phyloP scores from a whole-genome alignment of 2,113 vertebrate species.

The Rhipidura dahli region DNA sequence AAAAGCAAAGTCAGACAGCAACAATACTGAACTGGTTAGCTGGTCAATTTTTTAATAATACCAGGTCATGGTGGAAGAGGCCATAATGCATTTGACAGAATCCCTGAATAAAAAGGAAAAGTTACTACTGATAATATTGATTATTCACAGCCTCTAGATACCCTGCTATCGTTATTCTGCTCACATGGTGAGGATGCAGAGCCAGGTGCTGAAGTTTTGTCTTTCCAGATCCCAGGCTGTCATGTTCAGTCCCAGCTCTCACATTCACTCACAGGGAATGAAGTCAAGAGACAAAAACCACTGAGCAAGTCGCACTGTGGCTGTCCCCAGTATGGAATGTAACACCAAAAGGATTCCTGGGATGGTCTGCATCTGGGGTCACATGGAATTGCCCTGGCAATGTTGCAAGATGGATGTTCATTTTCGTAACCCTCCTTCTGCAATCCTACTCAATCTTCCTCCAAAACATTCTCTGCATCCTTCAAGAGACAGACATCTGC shows the following conservation, averaged over 20 bases:
- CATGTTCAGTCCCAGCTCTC: not conserved
- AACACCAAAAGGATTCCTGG: not conserved
- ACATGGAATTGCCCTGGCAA: not conserved
- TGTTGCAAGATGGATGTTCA: not conserved
- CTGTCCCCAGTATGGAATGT: rapidly evolving
- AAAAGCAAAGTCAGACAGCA: not conserved
- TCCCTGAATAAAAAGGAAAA: not conserved
- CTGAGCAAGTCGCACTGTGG: not conserved
- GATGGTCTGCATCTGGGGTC: not conserved
- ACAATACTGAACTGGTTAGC: not conserved
- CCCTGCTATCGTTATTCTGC: not conserved
- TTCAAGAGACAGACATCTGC: not conserved
- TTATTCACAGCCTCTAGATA: not conserved
- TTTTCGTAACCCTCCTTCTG: not conserved
- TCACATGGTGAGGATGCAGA: not conserved
- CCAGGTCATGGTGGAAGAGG: rapidly evolving
- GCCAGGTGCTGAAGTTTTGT: not conserved
- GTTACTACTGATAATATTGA: not conserved
- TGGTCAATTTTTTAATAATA: not conserved
- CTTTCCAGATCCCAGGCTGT: not conserved
- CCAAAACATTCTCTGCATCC: not conserved
- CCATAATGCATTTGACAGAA: not conserved
- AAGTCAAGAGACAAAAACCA: not conserved
- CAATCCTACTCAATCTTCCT: not conserved
- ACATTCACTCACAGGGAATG: not conserved